phyloP scores from a whole-genome alignment of 2,888 invertebrate genomes.

The Hetaerina titia region DNA sequence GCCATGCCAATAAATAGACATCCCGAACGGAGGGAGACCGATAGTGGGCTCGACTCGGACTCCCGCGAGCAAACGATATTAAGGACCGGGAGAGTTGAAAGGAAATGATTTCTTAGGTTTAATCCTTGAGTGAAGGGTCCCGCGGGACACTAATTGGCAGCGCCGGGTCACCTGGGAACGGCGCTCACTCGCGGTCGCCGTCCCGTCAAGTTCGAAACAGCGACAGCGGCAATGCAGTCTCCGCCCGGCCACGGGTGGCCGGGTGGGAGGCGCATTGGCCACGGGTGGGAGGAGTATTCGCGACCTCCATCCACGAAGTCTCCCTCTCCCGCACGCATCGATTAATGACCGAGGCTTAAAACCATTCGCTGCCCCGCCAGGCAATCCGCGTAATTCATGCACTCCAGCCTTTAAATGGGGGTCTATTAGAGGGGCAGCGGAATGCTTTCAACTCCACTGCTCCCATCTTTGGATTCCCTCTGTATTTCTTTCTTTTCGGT shows the following conservation, averaged over 20 bases:
- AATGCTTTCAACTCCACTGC: neutral
- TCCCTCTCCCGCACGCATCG: neutral
- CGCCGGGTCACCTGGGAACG: neutral
- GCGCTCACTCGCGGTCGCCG: neutral
- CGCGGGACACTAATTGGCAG: conserved; percentile 39
- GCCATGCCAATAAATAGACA: neutral
- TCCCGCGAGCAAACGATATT: neutral
- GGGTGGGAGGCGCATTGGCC: too few relatives aligned
- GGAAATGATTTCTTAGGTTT: conserved; percentile 48
- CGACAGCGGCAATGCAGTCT: neutral
- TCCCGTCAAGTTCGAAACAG: neutral
- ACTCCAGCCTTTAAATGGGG: neutral
- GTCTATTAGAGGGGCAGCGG: neutral
- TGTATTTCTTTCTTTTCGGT: neutral
- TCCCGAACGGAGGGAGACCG: neutral
- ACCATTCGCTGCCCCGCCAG: neutral
- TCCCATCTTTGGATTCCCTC: neutral
- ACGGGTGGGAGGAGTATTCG: neutral
- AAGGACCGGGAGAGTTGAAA: neutral
- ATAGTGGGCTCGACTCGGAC: neutral
- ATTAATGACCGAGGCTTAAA: neutral
- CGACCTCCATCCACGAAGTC: neutral
- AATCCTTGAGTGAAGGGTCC: neutral
- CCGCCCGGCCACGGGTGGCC: too few relatives aligned
- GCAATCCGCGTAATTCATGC: neutral